Conservation (phyloP, 2,888 invertebrate genomes). For the Athalia rosae region DNA sequence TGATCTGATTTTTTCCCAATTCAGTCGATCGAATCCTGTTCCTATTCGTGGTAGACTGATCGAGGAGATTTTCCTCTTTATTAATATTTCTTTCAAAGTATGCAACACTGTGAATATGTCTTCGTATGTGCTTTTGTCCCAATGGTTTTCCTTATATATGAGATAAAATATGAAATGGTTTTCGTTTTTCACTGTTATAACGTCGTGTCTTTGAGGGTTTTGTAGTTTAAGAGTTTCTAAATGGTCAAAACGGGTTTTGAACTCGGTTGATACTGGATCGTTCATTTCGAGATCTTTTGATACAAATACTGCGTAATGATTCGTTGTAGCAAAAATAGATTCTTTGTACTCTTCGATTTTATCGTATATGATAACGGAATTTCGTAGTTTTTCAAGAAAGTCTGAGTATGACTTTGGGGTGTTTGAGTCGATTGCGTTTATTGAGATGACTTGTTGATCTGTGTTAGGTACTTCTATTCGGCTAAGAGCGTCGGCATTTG, state of each 20-base stretch:
- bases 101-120: constrained; percentile 36
- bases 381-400: constrained; percentile 4
- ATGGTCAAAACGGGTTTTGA: constrained; percentile 37
- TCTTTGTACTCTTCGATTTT: constrained; percentile 9
- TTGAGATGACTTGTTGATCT: too few relatives aligned
- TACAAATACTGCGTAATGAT: constrained; percentile 38
- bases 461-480: constrained; percentile 10
- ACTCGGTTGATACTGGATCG: constrained; percentile 2
- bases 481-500: constrained; percentile 60
- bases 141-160: constrained; percentile 37
- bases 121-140: constrained; percentile 36
- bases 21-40: constrained; percentile 38
- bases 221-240: constrained; percentile 7
- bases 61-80: constrained; percentile 15
- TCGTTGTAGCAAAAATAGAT: neutral
- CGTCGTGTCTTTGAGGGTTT: constrained; percentile 19
- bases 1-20: constrained; percentile 39
- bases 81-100: constrained; percentile 12
- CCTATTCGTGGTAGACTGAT: constrained; percentile 27
- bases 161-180: constrained; percentile 32
- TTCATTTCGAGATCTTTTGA: constrained; percentile 34
- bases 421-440: too few relatives aligned
- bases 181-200: constrained; percentile 9
- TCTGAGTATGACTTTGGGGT: too few relatives aligned
- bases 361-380: neutral